These are phyloP conservation scores for Platichthys stellatus DNA, from an alignment of 2,113 vertebrate genomes.

Conservation along the genomic window DNA sequence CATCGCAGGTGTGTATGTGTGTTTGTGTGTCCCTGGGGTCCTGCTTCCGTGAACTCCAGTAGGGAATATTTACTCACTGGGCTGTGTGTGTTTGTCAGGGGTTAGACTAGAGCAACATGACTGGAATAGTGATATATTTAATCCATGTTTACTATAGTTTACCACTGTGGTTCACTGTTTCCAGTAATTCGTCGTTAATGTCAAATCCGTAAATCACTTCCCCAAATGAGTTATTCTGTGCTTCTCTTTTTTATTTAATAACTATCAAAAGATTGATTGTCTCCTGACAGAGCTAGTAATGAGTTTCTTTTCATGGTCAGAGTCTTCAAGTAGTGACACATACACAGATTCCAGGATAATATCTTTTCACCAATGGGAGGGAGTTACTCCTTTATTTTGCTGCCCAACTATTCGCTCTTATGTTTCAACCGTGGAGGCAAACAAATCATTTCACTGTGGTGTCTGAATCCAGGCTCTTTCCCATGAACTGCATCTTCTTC, in stretches of 20 bases:
- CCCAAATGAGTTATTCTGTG: too few species aligned
- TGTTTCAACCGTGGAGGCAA: too few species aligned
- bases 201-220: neutral
- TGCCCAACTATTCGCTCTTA: neutral
- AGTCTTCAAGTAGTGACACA: too few species aligned
- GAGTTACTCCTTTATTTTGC: neutral
- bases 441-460: too few species aligned
- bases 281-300: too few species aligned
- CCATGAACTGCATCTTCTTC: neutral
- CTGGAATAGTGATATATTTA: neutral
- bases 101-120: neutral
- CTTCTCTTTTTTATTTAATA: too few species aligned
- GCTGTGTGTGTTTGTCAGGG: neutral
- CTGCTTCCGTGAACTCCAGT: neutral
- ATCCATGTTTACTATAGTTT: neutral
- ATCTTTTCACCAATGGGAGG: too few species aligned
- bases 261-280: too few species aligned
- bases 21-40: slow-evolving; percentile 14
- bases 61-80: neutral
- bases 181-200: neutral
- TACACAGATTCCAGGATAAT: too few species aligned
- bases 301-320: too few species aligned
- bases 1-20: slow-evolving; percentile 88
- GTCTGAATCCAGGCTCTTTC: neutral
- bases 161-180: neutral